These are phyloP conservation scores for Nothobranchius kuhntae DNA, from an alignment of 2,113 vertebrate genomes.

Conservation along the genomic window DNA sequence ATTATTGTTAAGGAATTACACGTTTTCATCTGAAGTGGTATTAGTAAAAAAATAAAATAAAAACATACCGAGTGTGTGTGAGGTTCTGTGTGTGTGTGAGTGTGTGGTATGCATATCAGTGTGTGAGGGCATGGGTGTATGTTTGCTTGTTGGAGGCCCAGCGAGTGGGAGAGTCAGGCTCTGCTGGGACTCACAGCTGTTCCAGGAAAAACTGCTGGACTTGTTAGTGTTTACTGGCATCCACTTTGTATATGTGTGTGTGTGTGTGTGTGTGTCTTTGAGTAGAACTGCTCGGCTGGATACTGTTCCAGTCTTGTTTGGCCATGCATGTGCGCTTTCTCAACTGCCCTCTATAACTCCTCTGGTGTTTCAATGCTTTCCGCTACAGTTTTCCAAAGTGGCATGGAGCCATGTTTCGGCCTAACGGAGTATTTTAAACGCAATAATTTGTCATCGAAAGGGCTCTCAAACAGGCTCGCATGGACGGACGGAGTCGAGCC, in stretches of 20 bases:
- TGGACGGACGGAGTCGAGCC: too few species aligned
- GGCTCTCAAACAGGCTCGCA: too few species aligned
- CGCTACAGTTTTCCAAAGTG: neutral
- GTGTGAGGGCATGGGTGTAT: constrained; percentile 67
- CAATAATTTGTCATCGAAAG: too few species aligned
- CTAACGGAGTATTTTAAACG: neutral
- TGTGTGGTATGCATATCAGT: constrained; percentile 48
- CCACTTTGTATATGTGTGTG: constrained; percentile 49
- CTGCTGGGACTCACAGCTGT: constrained; percentile 77
- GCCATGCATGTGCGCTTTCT: constrained; percentile 26
- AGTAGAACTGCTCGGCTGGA: constrained; percentile 35
- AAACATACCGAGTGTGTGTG: constrained; percentile 19
- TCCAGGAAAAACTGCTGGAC: constrained; percentile 76
- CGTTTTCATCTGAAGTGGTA: neutral
- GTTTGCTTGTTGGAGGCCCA: constrained; percentile 63
- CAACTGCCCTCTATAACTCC: constrained; percentile 23
- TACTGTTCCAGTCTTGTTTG: constrained; percentile 52
- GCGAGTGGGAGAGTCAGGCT: constrained; percentile 72
- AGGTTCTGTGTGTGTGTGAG: constrained; percentile 35
- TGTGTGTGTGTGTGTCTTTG: constrained; percentile 43
- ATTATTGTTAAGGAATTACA: neutral
- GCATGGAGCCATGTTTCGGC: constrained; percentile 6
- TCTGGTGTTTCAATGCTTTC: constrained; percentile 35
- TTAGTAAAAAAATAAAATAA: constrained; percentile 3
- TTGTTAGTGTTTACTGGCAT: constrained; percentile 78